Evolutionary conservation across 2,797 vertebrate species (phyloP).

Genomic region (Myripristis murdjan): DNA sequence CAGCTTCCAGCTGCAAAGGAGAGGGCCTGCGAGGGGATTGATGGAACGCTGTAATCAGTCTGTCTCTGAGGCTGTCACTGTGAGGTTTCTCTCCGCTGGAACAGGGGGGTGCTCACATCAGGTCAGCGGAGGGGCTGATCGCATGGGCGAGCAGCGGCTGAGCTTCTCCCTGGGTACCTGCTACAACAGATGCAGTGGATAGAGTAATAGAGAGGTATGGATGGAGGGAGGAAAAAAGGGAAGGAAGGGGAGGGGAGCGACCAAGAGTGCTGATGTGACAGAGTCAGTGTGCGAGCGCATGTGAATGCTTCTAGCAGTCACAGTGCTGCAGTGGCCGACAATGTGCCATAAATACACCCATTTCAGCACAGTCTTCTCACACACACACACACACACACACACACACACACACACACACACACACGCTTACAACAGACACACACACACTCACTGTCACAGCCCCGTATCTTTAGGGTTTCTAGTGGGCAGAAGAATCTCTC

Average conservation of each 20-base stretch:
- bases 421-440: not conserved
- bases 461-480: slow-evolving; percentile 71
- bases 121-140: slow-evolving; percentile 67
- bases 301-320: slow-evolving; percentile 65
- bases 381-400: not conserved
- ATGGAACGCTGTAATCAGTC: slow-evolving; percentile 82
- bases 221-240: slow-evolving; percentile 48
- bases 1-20: slow-evolving; percentile 70
- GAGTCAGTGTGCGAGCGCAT: slow-evolving; percentile 57
- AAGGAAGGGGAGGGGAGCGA: slow-evolving; percentile 14
- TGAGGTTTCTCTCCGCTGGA: slow-evolving; percentile 64
- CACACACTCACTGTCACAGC: slow-evolving; percentile 51
- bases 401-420: slow-evolving; percentile 26
- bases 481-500: slow-evolving; percentile 73
- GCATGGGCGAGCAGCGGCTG: slow-evolving; percentile 72
- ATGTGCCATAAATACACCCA: slow-evolving; percentile 72
- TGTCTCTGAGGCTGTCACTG: slow-evolving; percentile 76
- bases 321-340: slow-evolving; percentile 69
- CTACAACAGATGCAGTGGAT: slow-evolving; percentile 72
- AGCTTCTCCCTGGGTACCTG: slow-evolving; percentile 75
- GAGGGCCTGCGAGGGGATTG: slow-evolving; percentile 62
- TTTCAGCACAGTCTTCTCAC: slow-evolving; percentile 54
- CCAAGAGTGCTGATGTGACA: slow-evolving; percentile 81
- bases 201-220: slow-evolving; percentile 77
- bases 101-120: slow-evolving; percentile 59